Conservation (phyloP, 2,113 vertebrate genomes). For the Triplophysa dalaica region DNA sequence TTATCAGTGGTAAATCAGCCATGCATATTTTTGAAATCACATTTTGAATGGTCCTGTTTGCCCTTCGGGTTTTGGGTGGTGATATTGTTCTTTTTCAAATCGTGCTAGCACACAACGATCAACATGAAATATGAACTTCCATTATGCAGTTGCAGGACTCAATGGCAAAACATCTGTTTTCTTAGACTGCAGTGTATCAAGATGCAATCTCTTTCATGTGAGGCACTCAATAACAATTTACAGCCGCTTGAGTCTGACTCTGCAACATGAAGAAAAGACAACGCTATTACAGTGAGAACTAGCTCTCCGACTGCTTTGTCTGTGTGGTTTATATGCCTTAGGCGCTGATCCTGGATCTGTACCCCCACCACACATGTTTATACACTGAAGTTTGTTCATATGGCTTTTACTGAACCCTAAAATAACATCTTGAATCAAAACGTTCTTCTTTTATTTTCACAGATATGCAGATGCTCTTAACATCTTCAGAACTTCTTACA, state of each 20-base stretch:
- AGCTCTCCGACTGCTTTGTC: too few relatives aligned
- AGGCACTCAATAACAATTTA: conserved; percentile 48
- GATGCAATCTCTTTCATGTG: conserved; percentile 59
- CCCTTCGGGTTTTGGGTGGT: conserved; percentile 54
- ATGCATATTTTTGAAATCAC: conserved; percentile 47
- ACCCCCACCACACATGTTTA: neutral
- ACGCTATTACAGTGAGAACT: too few relatives aligned
- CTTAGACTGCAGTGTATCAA: conserved; percentile 49
- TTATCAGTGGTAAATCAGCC: conserved; percentile 55
- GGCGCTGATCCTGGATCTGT: too few relatives aligned
- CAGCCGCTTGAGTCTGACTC: too few relatives aligned
- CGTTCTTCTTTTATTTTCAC: neutral
- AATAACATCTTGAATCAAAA: neutral
- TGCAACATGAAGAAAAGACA: too few relatives aligned
- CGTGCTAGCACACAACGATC: conserved; percentile 65
- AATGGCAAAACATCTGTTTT: conserved; percentile 67
- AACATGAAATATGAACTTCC: conserved; percentile 60
- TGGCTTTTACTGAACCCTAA: neutral
- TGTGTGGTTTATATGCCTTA: too few relatives aligned
- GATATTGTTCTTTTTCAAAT: conserved; percentile 65
- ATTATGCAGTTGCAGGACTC: conserved; percentile 55
- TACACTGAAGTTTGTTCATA: neutral
- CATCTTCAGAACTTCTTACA: neutral
- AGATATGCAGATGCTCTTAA: conserved; percentile 9
- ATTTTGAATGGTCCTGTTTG: conserved; percentile 58